Conservation (phyloP, 23 tunicate genomes). For the Trididemnum miniatum region DNA sequence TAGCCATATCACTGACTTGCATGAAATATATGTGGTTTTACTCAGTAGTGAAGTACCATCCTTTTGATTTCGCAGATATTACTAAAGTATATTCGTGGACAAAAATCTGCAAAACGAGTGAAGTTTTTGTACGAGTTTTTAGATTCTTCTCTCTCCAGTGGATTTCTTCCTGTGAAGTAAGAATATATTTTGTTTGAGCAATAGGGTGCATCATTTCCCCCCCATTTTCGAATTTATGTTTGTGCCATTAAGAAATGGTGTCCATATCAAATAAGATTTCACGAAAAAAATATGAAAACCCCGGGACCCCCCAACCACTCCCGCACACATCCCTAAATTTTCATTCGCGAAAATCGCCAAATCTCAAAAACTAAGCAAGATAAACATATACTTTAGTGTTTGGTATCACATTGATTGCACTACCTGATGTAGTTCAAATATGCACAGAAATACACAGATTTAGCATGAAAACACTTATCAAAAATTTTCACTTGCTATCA, state of each 20-base stretch:
- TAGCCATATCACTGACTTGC: not conserved
- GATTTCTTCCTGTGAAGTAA: slow-evolving; percentile 58
- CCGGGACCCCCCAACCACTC: too few species aligned
- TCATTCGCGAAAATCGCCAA: too few species aligned
- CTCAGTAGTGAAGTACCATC: not conserved
- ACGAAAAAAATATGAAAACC: too few species aligned
- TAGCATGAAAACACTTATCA: too few species aligned
- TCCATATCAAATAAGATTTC: not conserved
- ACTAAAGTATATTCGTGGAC: slow-evolving; percentile 13
- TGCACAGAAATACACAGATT: too few species aligned
- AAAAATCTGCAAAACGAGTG: slow-evolving; percentile 24
- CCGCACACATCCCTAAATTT: too few species aligned
- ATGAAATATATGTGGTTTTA: not conserved
- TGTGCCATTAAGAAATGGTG: not conserved
- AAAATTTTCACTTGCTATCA: too few species aligned
- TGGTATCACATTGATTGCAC: too few species aligned
- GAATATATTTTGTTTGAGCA: not conserved
- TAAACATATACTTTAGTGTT: too few species aligned
- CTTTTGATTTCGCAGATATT: not conserved
- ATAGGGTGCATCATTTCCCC: not conserved
- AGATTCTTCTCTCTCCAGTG: slow-evolving; percentile 53
- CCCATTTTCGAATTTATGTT: not conserved
- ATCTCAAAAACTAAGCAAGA: too few species aligned
- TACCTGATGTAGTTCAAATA: too few species aligned
- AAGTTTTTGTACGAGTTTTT: slow-evolving; percentile 72